Conservation (phyloP, 1,140 invertebrate genomes). For the Philotrypesis tridentata region DNA sequence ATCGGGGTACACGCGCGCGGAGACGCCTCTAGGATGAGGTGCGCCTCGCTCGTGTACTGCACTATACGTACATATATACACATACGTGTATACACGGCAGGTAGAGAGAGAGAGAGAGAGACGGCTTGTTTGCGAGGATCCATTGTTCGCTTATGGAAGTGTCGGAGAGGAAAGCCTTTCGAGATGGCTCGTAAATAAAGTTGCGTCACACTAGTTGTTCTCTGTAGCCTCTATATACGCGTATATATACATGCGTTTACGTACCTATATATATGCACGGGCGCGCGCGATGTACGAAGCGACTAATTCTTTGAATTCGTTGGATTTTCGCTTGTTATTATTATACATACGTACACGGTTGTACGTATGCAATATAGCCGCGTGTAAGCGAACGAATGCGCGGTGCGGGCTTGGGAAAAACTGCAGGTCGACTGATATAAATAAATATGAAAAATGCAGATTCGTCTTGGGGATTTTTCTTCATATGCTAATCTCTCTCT, state of each 20-base stretch:
- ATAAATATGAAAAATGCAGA: slow-evolving; percentile 45
- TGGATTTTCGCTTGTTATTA: neutral
- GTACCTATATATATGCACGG: too few relatives aligned
- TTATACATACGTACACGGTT: neutral
- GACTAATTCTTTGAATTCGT: neutral
- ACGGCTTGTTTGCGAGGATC: slow-evolving; percentile 20
- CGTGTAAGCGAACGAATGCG: neutral
- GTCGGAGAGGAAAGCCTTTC: slow-evolving; percentile 8
- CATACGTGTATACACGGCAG: neutral
- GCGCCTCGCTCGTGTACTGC: neutral
- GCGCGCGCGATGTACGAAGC: too few relatives aligned
- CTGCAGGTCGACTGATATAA: neutral
- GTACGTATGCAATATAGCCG: too few relatives aligned
- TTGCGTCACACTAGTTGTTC: neutral
- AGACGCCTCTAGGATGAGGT: slow-evolving; percentile 4
- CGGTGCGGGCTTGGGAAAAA: neutral
- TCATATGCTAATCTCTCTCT: slow-evolving; percentile 43
- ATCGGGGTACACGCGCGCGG: neutral
- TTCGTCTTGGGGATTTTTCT: slow-evolving; percentile 39
- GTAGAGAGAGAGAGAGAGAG: neutral
- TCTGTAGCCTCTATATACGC: too few relatives aligned
- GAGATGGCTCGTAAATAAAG: slow-evolving; percentile 34
- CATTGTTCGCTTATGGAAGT: slow-evolving; percentile 33
- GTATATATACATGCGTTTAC: neutral
- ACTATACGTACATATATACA: too few relatives aligned